Base-by-base conservation (phyloP, 2,113 vertebrate genomes). In the Stegostoma tigrinum region DNA sequence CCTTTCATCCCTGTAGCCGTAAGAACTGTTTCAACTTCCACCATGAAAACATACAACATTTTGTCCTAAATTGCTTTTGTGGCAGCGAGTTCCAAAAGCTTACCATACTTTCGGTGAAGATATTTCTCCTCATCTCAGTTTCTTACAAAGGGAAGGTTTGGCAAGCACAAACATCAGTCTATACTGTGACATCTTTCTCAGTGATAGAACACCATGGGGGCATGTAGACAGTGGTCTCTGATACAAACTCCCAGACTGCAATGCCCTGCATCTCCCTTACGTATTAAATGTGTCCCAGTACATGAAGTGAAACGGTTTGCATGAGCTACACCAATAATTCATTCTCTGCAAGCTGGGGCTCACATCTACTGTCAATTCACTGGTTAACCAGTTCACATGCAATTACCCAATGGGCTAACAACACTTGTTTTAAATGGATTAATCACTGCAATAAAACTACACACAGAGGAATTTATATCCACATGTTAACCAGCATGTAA, bases 341-440 rank as follows among this genome's bases (percentile, higher is more conserved):
- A 27, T 24, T 3, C 30, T 30, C 15, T n/a, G 87, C 52, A 7
- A 42, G 1, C 38, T 42, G 38, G 80, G 38, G 38, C n/a, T 83
- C 38, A 23, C 21, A 42, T 21, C 38, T 38, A 83, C 38, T 42
- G 38, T 38, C 80, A 83, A 19, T 23, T 17, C 10, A n/a, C 30
- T 90, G 87, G 87, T 90, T 90, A 90, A 90, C 30, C 10, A 15
- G 27, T n/a, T 90, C 87, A 30, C 87, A 61, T 30, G 52, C 30
- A 55, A 64, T 61, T 90, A 52, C 87, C 52, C 61, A 14, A 27
- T 64, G 52, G 87, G 87, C 30, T 61, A 90, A 61, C 14, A 38
- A 61, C 89, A 66, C 30, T 93, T 93, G 89, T 61, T 93, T 93
- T 93, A 91, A 91, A 66, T 34, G 34, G 89, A 91, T 91, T 64